A percentile compares a stretch with the other conserved stretches of the same genome.
phyloP scores from a whole-genome alignment of 2,113 vertebrate species.

The Erinaceus europaeus region DNA sequence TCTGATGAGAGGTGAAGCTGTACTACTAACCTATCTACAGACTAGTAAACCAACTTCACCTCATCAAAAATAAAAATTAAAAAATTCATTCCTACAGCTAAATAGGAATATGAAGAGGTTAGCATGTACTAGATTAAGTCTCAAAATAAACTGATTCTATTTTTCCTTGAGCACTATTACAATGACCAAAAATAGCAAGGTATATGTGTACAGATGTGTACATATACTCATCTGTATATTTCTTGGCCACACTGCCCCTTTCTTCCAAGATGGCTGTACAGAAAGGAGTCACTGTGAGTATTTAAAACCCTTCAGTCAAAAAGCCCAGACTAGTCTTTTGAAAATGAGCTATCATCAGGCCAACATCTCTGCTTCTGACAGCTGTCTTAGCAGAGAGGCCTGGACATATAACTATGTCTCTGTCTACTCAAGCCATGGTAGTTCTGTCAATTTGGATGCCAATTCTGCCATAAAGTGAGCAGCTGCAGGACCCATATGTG shows the following conservation, averaged over 20 bases:
- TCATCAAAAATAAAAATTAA: too few species aligned
- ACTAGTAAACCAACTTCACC: too few species aligned
- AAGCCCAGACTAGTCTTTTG: background rate
- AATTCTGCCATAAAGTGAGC: constrained; percentile 74
- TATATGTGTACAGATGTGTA: background rate
- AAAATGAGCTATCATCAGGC: constrained; percentile 29
- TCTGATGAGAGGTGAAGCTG: too few species aligned
- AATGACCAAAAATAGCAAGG: too few species aligned
- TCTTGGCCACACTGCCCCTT: background rate
- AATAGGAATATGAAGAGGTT: background rate
- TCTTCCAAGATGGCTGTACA: background rate
- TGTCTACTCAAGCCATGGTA: constrained; percentile 51
- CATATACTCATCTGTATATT: background rate
- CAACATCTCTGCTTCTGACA: constrained; percentile 17
- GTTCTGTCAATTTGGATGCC: constrained; percentile 70
- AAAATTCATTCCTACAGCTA: background rate
- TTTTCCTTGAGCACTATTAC: background rate
- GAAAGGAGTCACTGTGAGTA: background rate
- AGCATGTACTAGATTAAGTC: background rate
- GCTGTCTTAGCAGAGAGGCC: constrained; percentile 11
- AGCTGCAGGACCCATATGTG: constrained; percentile 81
- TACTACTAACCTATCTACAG: too few species aligned
- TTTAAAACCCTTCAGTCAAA: constrained; percentile 23
- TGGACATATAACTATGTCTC: background rate
- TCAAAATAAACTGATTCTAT: background rate